These are phyloP conservation scores for Meriones unguiculatus DNA, from an alignment of 2,113 vertebrate species.

Conservation along the genomic window DNA sequence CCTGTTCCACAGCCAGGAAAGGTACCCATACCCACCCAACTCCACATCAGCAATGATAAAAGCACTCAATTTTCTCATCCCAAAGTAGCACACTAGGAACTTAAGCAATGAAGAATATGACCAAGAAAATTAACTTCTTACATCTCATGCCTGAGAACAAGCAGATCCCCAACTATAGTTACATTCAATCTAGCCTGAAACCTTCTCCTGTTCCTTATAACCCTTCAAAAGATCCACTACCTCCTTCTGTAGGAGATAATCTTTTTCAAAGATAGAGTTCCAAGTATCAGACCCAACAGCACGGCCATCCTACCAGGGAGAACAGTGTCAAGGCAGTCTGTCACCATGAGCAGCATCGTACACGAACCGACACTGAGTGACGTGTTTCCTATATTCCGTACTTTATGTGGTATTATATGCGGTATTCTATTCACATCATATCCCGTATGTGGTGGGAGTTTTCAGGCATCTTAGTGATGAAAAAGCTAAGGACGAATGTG, in stretches of 20 bases:
- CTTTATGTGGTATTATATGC: not conserved
- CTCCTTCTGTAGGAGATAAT: not conserved
- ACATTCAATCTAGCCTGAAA: not conserved
- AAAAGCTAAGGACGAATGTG: not conserved
- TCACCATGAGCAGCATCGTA: not conserved
- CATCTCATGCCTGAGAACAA: not conserved
- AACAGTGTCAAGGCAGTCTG: not conserved
- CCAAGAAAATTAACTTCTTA: not conserved
- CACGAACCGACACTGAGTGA: accelerated
- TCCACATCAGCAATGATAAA: not conserved
- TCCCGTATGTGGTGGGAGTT: not conserved
- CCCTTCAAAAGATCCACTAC: not conserved
- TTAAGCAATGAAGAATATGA: not conserved
- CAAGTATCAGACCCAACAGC: too few species aligned
- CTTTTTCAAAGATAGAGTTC: not conserved
- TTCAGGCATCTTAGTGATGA: not conserved
- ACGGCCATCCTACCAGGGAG: too few species aligned
- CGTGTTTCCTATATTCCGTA: not conserved
- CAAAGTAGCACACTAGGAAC: not conserved
- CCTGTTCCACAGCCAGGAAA: not conserved
- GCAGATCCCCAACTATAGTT: not conserved
- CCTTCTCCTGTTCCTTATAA: not conserved
- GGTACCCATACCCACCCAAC: too few species aligned
- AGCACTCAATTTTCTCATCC: not conserved
- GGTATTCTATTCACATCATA: not conserved